Conservation (phyloP, 1,140 invertebrate species). For the Microplitis demolitor region DNA sequence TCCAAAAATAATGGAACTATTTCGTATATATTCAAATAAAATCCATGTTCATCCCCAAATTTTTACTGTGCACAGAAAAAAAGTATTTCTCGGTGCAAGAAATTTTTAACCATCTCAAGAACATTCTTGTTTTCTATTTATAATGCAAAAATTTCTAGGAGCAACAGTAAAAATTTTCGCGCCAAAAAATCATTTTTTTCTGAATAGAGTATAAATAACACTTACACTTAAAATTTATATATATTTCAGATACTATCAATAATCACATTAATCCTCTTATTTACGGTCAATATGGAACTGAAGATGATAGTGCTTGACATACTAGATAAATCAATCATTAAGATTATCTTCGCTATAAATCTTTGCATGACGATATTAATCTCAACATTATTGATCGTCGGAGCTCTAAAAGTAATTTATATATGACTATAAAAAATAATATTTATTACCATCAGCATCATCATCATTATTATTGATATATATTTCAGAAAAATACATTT, state of each 20-base stretch:
- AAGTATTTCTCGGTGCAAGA: too few species aligned
- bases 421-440: background rate
- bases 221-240: conserved; percentile 22
- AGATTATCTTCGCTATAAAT: conserved; percentile 79
- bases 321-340: conserved; percentile 65
- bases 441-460: background rate
- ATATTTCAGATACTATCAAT: conserved; percentile 64
- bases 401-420: conserved; percentile 70
- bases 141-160: too few species aligned
- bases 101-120: too few species aligned
- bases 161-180: too few species aligned
- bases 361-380: conserved; percentile 82
- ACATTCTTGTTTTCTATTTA: too few species aligned
- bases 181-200: too few species aligned
- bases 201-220: background rate
- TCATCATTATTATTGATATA: background rate
- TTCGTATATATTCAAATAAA: too few species aligned
- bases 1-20: too few species aligned
- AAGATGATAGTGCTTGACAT: conserved; percentile 73
- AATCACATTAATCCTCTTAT: conserved; percentile 63
- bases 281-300: conserved; percentile 66
- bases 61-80: too few species aligned
- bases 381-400: conserved; percentile 75
- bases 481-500: conserved; percentile 72
- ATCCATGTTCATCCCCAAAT: too few species aligned